Evolutionary conservation across 2,888 invertebrate species (phyloP).

Genomic region (Spodoptera picta): DNA sequence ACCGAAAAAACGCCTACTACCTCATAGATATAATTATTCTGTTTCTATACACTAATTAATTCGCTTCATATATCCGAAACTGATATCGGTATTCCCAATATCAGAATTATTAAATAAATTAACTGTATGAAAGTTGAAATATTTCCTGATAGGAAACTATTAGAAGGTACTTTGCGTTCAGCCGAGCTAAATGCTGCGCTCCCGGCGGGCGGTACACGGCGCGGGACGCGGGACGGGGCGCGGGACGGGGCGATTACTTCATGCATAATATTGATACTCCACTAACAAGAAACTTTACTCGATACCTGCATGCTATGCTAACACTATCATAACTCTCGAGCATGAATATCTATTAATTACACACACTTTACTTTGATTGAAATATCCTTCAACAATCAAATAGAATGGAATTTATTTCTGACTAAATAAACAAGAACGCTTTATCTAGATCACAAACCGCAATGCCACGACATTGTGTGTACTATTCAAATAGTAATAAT

Average conservation of each 20-base stretch:
- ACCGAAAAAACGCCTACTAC: too few relatives aligned
- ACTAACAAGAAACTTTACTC: conserved; percentile 15
- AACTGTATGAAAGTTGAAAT: conserved; percentile 3
- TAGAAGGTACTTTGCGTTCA: conserved; percentile 41
- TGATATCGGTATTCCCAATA: too few relatives aligned
- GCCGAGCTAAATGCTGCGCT: conserved; percentile 18
- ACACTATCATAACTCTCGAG: not conserved
- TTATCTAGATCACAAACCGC: too few relatives aligned
- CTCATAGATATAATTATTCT: too few relatives aligned
- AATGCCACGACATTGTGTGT: too few relatives aligned
- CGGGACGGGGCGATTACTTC: conserved; percentile 28
- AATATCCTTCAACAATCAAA: too few relatives aligned
- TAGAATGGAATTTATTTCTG: too few relatives aligned
- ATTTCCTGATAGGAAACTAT: conserved; percentile 41
- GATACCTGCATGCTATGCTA: conserved; percentile 1
- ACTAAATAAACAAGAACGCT: too few relatives aligned
- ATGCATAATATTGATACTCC: conserved; percentile 45
- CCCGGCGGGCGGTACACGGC: not conserved
- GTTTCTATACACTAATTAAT: too few relatives aligned
- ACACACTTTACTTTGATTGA: not conserved
- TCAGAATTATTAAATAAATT: too few relatives aligned
- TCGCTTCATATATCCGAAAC: too few relatives aligned
- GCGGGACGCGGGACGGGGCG: not conserved
- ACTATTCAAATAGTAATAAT: too few relatives aligned
- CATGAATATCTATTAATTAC: not conserved